Percentiles rank a stretch among this genome's conserved stretches.
phyloP scores from a whole-genome alignment of 1,140 invertebrate genomes.

The Drosophila setifemur region DNA sequence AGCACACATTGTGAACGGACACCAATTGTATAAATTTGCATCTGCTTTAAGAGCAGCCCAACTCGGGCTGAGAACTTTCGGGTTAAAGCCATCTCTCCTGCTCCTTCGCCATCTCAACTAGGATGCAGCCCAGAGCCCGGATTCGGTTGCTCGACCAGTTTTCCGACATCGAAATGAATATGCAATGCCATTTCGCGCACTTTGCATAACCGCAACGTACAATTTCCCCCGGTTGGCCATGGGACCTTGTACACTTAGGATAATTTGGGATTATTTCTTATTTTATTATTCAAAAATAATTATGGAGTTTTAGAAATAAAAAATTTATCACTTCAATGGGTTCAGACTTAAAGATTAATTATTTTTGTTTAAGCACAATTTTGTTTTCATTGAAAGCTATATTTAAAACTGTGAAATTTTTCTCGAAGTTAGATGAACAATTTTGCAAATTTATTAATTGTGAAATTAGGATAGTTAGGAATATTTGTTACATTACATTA shows the following conservation, averaged over 20 bases:
- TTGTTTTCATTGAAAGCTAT: too few species aligned
- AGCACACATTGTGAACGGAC: slow-evolving; percentile 18
- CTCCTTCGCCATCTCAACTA: too few species aligned
- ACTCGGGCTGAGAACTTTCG: slow-evolving; percentile 27
- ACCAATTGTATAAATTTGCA: slow-evolving; percentile 56
- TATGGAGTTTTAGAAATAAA: too few species aligned
- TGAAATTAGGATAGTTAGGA: too few species aligned
- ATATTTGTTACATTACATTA: too few species aligned
- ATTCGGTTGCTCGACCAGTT: slow-evolving; percentile 32
- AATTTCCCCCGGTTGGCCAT: slow-evolving; percentile 60
- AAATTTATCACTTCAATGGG: too few species aligned
- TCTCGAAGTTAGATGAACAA: too few species aligned
- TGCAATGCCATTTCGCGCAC: slow-evolving; percentile 57
- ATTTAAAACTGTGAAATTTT: neutral
- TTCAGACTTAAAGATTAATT: too few species aligned
- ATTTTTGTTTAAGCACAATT: too few species aligned
- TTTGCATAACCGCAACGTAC: slow-evolving; percentile 60
- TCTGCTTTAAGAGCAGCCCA: slow-evolving; percentile 45
- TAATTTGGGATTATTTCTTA: too few species aligned
- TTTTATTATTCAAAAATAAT: too few species aligned
- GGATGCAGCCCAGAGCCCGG: neutral
- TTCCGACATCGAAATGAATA: slow-evolving; percentile 67
- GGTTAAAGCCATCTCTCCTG: slow-evolving; percentile 42
- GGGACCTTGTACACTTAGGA: slow-evolving; percentile 9
- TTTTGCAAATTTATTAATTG: too few species aligned